Conservation (phyloP, 2,113 vertebrate species). For the Grammomys surdaster region DNA sequence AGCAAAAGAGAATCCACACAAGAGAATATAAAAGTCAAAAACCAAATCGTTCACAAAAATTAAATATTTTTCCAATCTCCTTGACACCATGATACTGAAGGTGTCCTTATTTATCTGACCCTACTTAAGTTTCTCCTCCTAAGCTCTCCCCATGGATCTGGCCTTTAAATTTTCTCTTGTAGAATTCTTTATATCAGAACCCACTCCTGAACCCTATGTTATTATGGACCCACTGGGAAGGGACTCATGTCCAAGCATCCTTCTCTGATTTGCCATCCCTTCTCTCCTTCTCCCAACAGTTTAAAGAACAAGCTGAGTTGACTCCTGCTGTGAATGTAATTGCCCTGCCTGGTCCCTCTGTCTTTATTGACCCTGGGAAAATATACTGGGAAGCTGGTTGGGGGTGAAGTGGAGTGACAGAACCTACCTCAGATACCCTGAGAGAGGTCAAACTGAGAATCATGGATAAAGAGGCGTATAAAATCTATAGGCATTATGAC, state of each 20-base stretch:
- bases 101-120: neutral
- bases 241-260: neutral
- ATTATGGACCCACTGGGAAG: neutral
- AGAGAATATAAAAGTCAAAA: constrained; percentile 32
- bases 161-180: neutral
- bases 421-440: neutral
- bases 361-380: neutral
- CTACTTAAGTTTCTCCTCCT: neutral
- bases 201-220: neutral
- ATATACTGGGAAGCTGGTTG: constrained; percentile 33
- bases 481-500: accelerated
- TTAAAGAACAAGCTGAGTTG: neutral
- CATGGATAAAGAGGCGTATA: neutral
- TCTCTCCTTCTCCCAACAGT: constrained; percentile 10
- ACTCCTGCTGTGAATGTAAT: neutral
- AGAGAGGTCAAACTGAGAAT: constrained; percentile 52
- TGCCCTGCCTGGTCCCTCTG: neutral
- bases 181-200: neutral
- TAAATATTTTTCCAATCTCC: neutral
- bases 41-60: constrained; percentile 17
- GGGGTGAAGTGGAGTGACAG: neutral
- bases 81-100: constrained; percentile 69
- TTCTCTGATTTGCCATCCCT: neutral
- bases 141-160: neutral
- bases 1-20: constrained; percentile 17